Percentiles rank a stretch among this genome's conserved stretches.
Conservation (phyloP, 2,113 vertebrate genomes). For the Gymnorhina tibicen region DNA sequence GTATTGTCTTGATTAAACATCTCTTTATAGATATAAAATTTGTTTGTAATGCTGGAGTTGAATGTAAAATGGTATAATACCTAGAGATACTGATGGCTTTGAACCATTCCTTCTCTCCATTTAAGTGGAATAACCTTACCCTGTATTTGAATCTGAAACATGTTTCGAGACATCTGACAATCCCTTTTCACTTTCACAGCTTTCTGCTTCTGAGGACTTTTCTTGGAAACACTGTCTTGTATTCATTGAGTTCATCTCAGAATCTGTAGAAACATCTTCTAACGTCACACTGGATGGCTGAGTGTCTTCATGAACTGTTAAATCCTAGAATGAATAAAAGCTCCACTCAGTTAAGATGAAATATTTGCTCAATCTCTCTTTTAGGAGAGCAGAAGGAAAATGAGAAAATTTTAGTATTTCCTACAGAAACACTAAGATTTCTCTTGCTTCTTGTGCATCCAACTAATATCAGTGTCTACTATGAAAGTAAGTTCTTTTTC, state of each 20-base stretch:
- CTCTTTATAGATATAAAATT: background rate
- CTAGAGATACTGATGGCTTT: background rate
- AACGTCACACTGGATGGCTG: background rate
- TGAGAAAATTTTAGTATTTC: background rate
- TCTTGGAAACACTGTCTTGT: background rate
- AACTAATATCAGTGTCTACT: background rate
- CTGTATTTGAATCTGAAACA: background rate
- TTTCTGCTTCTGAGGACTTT: background rate
- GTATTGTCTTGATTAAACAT: background rate
- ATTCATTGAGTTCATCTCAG: background rate
- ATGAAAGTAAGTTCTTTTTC: background rate
- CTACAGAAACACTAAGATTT: background rate
- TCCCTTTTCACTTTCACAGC: background rate
- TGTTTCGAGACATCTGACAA: background rate
- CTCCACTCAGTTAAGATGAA: background rate
- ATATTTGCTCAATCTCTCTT: background rate
- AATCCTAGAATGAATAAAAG: conserved; percentile 44
- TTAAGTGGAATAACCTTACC: conserved; percentile 39
- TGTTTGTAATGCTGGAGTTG: background rate
- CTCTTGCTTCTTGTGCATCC: background rate
- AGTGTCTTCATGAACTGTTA: background rate
- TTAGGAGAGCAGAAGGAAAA: background rate
- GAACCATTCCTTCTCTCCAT: background rate
- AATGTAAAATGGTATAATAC: background rate
- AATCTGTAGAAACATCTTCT: background rate